phyloP scores from a whole-genome alignment of 2,888 invertebrate genomes.

The Drosophila subsilvestris region DNA sequence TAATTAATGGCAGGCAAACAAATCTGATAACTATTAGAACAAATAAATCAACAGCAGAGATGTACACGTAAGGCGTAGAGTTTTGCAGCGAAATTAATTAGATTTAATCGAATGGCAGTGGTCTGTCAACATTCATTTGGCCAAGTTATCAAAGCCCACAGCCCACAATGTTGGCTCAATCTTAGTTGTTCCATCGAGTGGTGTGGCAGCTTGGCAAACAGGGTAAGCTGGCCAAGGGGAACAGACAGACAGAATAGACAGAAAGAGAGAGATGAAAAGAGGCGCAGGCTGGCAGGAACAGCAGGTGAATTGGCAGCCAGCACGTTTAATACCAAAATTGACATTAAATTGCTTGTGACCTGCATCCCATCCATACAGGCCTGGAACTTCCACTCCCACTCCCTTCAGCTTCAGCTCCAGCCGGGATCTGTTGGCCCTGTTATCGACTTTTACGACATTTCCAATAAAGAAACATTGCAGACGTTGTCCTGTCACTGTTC shows the following conservation, averaged over 20 bases:
- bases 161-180: slow-evolving; percentile 2
- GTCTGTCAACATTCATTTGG: slow-evolving; percentile 69
- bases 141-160: slow-evolving; percentile 51
- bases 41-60: slow-evolving; percentile 17
- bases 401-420: slow-evolving; percentile 15
- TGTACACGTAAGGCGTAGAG: background rate
- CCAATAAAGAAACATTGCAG: slow-evolving; percentile 73
- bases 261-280: slow-evolving; percentile 6
- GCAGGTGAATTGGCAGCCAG: slow-evolving; percentile 72
- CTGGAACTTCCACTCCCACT: slow-evolving; percentile 2
- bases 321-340: slow-evolving; percentile 79
- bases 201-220: slow-evolving; percentile 36
- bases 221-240: slow-evolving; percentile 22
- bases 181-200: slow-evolving; percentile 19
- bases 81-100: slow-evolving; percentile 66
- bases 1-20: slow-evolving; percentile 40
- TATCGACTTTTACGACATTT: slow-evolving; percentile 80
- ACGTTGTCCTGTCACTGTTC: slow-evolving; percentile 46
- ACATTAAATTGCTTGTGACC: slow-evolving; percentile 81
- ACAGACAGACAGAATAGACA: slow-evolving; percentile 29
- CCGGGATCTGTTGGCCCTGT: slow-evolving; percentile 47
- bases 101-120: slow-evolving; percentile 67
- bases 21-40: slow-evolving; percentile 46
- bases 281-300: slow-evolving; percentile 20
- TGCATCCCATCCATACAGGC: slow-evolving; percentile 32